Evolutionary conservation across 2,113 vertebrate genomes (phyloP).

Genomic region (Dicerorhinus sumatrensis): DNA sequence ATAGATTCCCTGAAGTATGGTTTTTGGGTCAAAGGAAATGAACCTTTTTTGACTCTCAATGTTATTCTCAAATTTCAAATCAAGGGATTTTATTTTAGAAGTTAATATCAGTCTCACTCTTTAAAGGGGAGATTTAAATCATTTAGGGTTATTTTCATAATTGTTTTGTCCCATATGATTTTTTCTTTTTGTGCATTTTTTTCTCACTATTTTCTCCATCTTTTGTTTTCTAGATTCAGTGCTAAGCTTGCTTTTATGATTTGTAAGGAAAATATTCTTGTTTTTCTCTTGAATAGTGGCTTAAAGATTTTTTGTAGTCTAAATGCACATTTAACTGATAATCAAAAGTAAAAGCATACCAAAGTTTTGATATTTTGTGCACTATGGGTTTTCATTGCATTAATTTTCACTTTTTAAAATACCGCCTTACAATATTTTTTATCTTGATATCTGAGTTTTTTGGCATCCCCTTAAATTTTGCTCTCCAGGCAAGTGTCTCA

Average conservation of each 20-base stretch:
- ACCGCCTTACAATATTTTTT: neutral
- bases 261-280: neutral
- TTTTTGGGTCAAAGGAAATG: slow-evolving; percentile 42
- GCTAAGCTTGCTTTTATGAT: slow-evolving; percentile 4
- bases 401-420: slow-evolving; percentile 14
- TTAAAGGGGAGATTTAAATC: neutral
- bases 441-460: neutral
- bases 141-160: neutral
- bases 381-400: neutral
- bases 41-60: neutral
- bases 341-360: neutral
- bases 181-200: slow-evolving; percentile 23
- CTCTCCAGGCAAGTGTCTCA: neutral
- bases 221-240: neutral
- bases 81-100: neutral
- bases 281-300: neutral
- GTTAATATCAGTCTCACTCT: neutral
- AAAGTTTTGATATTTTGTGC: slow-evolving; percentile 1
- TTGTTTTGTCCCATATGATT: neutral
- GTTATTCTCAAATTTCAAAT: slow-evolving; percentile 21
- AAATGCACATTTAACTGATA: neutral
- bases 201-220: neutral
- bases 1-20: neutral
- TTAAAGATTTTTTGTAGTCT: neutral
- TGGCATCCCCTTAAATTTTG: neutral